Base-by-base conservation (phyloP, 2,888 invertebrate species). In the Nasonia oneida region DNA sequence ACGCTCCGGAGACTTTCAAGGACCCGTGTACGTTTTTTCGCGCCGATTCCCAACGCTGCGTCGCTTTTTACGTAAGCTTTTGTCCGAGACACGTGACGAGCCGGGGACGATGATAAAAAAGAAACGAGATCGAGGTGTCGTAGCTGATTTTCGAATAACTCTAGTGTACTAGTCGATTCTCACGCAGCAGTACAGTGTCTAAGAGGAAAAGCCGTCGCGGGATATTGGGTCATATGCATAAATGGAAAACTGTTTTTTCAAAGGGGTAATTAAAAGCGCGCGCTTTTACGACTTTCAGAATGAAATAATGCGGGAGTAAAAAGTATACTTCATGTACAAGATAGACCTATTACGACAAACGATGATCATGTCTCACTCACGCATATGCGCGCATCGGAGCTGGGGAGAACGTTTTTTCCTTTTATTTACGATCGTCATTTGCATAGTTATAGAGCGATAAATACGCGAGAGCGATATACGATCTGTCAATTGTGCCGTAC, bases 391-490 rank as follows among this genome's bases (percentile, higher is more conserved):
- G 39, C 15, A 23, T 39, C 39, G 15, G n/a, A 39, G 71, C 29
- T 1, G 78, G 33, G 73, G 33, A 33, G 29, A 67, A 23, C n/a
- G 23, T 61, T 67, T 84, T 14, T 67, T 84, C 4, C 4, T 75
- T 75, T 75, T 75, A 74, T 84, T 79, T 79, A 79, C 33, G 73
- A 67, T 64, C n/a, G 18, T 67, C 53, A 79, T 84, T 84, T 84
- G 79, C 79, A 67, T 61, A 15, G 37, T 67, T 67, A 84, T 71
- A 77, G 29, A 57, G 61, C 53, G 61, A 71, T 71, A 71, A 84
- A 81, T 81, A 57, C 5, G 57, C 29, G 29, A 12, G 80, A 39
- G 15, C 64, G 70, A 80, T 75, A 70, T 70, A 70, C n/a, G 37
- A 80, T 80, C 50, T 71, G 61, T 76, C 67, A 76, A 76, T 33